Conservation (phyloP, 2,888 invertebrate species). For the Chaetoderma sp. region DNA sequence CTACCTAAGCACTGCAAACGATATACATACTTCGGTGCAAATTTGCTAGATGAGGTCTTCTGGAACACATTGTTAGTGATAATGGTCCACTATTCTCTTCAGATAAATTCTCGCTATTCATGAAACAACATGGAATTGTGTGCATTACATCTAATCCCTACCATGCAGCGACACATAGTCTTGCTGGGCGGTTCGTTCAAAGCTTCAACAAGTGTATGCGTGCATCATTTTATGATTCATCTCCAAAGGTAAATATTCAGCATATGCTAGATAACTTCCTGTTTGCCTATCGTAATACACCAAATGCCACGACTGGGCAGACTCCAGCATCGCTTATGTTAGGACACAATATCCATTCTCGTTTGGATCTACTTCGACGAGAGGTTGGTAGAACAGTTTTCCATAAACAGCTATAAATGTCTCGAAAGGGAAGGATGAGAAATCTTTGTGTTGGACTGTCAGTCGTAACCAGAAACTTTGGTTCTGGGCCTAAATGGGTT, state of each 20-base stretch:
- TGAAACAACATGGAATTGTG: slow-evolving; percentile 37
- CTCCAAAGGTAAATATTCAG: background rate
- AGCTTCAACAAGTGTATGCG: slow-evolving; percentile 33
- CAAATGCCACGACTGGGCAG: too few relatives aligned
- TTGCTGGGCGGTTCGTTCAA: slow-evolving; percentile 48
- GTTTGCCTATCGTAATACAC: slow-evolving; percentile 4
- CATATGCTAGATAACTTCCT: background rate
- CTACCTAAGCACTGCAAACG: slow-evolving; percentile 30
- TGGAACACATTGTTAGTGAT: slow-evolving; percentile 53
- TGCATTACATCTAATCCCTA: slow-evolving; percentile 44
- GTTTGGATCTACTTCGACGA: background rate
- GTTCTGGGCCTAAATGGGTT: background rate
- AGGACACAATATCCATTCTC: background rate
- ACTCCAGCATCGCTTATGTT: too few relatives aligned
- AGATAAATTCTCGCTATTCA: slow-evolving; percentile 42
- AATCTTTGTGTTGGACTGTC: background rate
- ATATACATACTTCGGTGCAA: slow-evolving; percentile 36
- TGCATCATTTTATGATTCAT: background rate
- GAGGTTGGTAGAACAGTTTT: background rate
- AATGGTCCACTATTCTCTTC: slow-evolving; percentile 56
- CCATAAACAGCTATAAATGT: background rate
- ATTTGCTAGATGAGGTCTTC: slow-evolving; percentile 47
- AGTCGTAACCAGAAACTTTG: background rate
- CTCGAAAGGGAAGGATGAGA: background rate
- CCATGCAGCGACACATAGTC: slow-evolving; percentile 52